Conservation (phyloP, 1,140 invertebrate species). For the Caenorhabditis tropicalis region DNA sequence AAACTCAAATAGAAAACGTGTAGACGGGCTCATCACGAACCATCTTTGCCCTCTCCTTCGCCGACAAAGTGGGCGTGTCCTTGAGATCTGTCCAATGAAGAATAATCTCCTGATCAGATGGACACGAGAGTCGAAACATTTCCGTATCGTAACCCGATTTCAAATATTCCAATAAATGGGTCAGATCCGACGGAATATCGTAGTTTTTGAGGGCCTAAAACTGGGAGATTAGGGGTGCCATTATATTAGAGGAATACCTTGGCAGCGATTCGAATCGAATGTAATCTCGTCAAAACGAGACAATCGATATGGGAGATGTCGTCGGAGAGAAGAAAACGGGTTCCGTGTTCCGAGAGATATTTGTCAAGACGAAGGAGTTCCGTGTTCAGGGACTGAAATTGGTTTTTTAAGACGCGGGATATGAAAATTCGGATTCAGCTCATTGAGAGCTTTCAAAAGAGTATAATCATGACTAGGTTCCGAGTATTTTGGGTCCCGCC, state of each 20-base stretch:
- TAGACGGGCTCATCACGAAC: not conserved
- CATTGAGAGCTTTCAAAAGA: too few relatives aligned
- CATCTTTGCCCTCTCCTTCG: not conserved
- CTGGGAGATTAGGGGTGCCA: not conserved
- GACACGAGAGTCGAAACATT: constrained; percentile 7
- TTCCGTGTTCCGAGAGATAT: not conserved
- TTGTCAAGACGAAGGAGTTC: constrained; percentile 35
- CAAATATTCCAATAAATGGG: not conserved
- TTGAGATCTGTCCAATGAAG: constrained; percentile 15
- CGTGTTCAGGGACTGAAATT: constrained; percentile 3
- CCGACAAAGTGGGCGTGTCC: constrained; percentile 1
- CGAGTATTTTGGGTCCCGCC: too few relatives aligned
- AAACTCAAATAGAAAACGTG: not conserved
- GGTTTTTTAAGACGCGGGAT: too few relatives aligned
- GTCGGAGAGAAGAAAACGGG: constrained; percentile 2
- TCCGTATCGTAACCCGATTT: constrained; percentile 10
- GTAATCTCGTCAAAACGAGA: not conserved
- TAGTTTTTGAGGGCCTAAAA: constrained; percentile 26
- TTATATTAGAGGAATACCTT: not conserved
- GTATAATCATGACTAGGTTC: too few relatives aligned
- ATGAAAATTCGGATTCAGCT: not conserved
- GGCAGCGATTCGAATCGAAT: constrained; percentile 22
- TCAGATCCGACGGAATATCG: constrained; percentile 15
- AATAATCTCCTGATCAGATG: constrained; percentile 30
- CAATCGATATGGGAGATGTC: constrained; percentile 7